Evolutionary conservation across 2,113 vertebrate genomes (phyloP).

Genomic region (Psophia crepitans): DNA sequence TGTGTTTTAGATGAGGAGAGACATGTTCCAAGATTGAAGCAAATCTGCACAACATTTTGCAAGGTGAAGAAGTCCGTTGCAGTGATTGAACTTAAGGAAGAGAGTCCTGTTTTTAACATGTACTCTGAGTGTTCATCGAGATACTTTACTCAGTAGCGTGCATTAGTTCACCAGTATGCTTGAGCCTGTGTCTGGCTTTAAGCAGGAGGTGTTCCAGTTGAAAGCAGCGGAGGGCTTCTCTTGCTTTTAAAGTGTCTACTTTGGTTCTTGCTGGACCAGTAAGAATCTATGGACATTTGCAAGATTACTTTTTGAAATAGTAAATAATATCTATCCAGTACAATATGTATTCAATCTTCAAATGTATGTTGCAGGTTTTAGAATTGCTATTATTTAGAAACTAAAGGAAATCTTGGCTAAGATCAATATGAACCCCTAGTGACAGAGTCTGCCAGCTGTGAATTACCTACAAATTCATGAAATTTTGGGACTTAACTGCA

Average conservation of each 20-base stretch:
- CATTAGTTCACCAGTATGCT: not conserved
- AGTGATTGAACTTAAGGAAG: not conserved
- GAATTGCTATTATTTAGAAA: not conserved
- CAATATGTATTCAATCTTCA: not conserved
- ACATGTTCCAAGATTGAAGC: not conserved
- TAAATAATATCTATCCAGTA: not conserved
- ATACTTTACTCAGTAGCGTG: not conserved
- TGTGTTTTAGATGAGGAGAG: not conserved
- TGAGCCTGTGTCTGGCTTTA: not conserved
- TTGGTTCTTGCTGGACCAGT: not conserved
- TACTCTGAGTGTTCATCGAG: not conserved
- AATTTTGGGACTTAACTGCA: not conserved
- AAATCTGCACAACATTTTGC: not conserved
- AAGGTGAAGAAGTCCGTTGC: not conserved
- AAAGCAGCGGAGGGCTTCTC: not conserved
- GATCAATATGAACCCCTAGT: fast-evolving
- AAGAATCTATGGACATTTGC: not conserved
- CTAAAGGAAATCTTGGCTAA: not conserved
- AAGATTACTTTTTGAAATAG: not conserved
- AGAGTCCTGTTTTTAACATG: not conserved
- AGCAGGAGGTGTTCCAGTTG: not conserved
- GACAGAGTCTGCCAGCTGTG: not conserved
- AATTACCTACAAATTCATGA: not conserved
- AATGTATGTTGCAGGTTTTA: not conserved
- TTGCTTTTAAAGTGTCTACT: not conserved